These are phyloP conservation scores for Phymatocera aterrima DNA, from an alignment of 2,888 invertebrate species.

Conservation along the genomic window DNA sequence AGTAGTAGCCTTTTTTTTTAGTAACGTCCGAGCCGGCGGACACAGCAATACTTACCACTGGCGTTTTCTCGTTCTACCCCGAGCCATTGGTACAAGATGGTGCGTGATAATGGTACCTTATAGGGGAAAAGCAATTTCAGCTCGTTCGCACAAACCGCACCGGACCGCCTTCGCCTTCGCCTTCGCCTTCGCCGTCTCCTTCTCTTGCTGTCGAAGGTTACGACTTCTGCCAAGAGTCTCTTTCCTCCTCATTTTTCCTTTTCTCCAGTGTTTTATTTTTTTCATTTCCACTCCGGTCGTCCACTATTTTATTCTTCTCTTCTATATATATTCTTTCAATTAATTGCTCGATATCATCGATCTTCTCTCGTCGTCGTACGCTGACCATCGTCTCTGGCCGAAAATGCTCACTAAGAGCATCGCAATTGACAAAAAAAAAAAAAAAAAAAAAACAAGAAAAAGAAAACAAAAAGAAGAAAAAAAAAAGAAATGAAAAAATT, in stretches of 20 bases:
- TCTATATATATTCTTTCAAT: too few species aligned
- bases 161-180: neutral
- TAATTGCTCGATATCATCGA: too few species aligned
- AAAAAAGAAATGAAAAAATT: too few species aligned
- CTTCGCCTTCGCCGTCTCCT: neutral
- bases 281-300: neutral
- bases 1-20: neutral
- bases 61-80: conserved; percentile 67
- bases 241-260: neutral
- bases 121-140: conserved; percentile 73
- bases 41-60: conserved; percentile 65
- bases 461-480: too few species aligned
- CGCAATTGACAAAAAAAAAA: too few species aligned
- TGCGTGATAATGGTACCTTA: conserved; percentile 73
- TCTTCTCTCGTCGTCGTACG: too few species aligned
- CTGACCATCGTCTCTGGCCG: too few species aligned
- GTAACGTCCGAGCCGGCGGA: conserved; percentile 59
- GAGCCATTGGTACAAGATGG: conserved; percentile 72
- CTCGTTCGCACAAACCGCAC: neutral
- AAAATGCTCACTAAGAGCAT: too few species aligned
- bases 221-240: conserved; percentile 16
- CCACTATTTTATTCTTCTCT: neutral
- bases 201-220: conserved; percentile 26
- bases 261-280: neutral
- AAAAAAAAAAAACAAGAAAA: too few species aligned